Percentiles rank a stretch among this genome's conserved stretches.
Evolutionary conservation across 2,797 vertebrate genomes (phyloP).

Genomic region (Fistularia tabacaria): DNA sequence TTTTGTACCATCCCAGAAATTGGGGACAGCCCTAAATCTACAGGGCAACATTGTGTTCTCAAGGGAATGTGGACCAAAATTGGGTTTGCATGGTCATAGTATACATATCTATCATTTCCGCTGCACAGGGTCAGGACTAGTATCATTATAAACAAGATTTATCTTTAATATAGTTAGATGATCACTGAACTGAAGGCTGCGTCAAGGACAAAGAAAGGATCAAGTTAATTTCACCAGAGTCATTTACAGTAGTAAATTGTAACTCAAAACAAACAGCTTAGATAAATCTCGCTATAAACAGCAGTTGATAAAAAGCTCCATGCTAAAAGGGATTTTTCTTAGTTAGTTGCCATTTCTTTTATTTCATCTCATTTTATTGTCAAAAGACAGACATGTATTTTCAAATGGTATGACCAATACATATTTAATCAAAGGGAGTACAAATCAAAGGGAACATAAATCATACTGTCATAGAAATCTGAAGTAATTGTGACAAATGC

Average conservation of each 20-base stretch:
- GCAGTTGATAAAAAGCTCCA: slow-evolving; percentile 5
- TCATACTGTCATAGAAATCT: slow-evolving; percentile 34
- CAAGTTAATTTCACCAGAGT: slow-evolving; percentile 54
- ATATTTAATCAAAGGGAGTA: slow-evolving; percentile 66
- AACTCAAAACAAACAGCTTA: slow-evolving; percentile 50
- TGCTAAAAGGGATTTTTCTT: slow-evolving; percentile 22
- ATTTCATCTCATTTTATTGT: slow-evolving; percentile 24
- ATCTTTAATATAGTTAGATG: slow-evolving; percentile 53
- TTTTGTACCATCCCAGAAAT: slow-evolving; percentile 63
- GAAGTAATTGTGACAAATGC: slow-evolving; percentile 25
- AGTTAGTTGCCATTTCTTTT: slow-evolving; percentile 30
- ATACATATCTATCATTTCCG: slow-evolving; percentile 48
- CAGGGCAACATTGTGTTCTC: slow-evolving; percentile 43
- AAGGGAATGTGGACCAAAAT: slow-evolving; percentile 45
- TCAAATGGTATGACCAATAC: slow-evolving; percentile 38
- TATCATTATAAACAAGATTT: slow-evolving; percentile 64
- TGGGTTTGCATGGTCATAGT: slow-evolving; percentile 58
- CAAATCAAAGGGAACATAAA: slow-evolving; percentile 53
- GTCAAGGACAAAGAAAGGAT: slow-evolving; percentile 51
- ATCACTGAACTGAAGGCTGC: slow-evolving; percentile 57
- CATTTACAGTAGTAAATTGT: slow-evolving; percentile 55
- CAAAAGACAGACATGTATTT: slow-evolving; percentile 9
- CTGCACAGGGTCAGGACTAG: slow-evolving; percentile 60
- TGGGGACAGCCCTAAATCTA: slow-evolving; percentile 60
- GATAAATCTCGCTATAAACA: slow-evolving; percentile 39